Percentiles rank a stretch among this genome's conserved stretches.
phyloP scores from a whole-genome alignment of 2,113 vertebrate species.

The Prinia subflava region DNA sequence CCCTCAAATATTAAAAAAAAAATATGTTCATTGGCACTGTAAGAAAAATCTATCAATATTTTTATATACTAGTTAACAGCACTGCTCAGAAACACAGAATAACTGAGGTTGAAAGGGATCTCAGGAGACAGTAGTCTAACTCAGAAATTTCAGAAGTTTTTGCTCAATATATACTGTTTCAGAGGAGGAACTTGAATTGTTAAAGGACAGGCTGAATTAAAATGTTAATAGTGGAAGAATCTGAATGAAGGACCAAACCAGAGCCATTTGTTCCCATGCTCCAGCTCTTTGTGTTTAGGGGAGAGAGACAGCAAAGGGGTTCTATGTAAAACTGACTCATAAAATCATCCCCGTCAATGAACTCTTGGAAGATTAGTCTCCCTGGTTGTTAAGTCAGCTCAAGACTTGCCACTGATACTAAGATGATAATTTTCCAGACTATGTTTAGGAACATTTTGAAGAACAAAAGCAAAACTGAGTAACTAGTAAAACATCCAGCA shows the following conservation, averaged over 20 bases:
- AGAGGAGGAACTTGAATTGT: not conserved
- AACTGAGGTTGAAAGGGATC: not conserved
- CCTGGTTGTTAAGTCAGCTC: not conserved
- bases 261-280: not conserved
- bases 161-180: not conserved
- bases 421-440: not conserved
- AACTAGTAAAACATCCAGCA: fast-evolving
- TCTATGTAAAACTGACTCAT: not conserved
- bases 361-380: not conserved
- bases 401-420: not conserved
- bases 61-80: not conserved
- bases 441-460: not conserved
- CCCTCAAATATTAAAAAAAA: not conserved
- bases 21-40: not conserved
- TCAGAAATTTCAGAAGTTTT: not conserved
- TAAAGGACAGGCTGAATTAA: not conserved
- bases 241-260: not conserved
- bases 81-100: not conserved
- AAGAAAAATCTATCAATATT: not conserved
- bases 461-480: not conserved
- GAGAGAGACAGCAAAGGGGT: not conserved
- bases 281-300: not conserved
- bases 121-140: not conserved
- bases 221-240: not conserved
- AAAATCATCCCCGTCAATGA: not conserved